Evolutionary conservation across 2,113 vertebrate genomes (phyloP), one percentile per base, ranked within the genome.

Genomic region (Spheniscus mendiculus): DNA sequence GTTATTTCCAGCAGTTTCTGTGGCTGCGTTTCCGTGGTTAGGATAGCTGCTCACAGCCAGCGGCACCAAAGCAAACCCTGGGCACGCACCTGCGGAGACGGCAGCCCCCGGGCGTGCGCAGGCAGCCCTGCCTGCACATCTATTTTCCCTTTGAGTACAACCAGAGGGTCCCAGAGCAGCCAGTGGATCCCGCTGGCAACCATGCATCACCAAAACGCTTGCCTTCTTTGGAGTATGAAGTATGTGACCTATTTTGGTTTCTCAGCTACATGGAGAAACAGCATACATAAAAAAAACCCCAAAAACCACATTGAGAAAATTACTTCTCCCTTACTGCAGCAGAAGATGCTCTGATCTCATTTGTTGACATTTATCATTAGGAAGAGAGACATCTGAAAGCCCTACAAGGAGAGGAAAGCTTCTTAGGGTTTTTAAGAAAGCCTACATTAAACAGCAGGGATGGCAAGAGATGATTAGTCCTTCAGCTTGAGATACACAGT

Each of bases 341-440:
- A 40, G 50, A 29, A 77, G 92, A 83, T 44, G 65, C 53, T 53
- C 76, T 42, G 76, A 89, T 89, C 71, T 70, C 85, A 16, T 69
- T 29, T 89, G 85, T 53, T 92, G 92, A 90, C 82, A 71, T 80
- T 96, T 87, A 27, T 83, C 86, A 83, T 83, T 61, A 86, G 42
- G 83, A 52, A 36, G 18, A 52, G 61, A 73, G 81, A 66, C 72
- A 34, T 42, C 30, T 4, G 20, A 83, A 83, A 90, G 92, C 78
- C 65, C 61, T 26, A 4, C 1, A 27, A 90, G 70, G 83, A 42
- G 21, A 53, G 83, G 13, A 94, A 96, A 94, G 92, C 94, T 95
- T 67, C 95, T 93, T 87, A 92, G 36, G 86, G 61, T 58, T 38
- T 84, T 69, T 55, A 90, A 84, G 87, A 73, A 92, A 94, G 95